phyloP scores from a whole-genome alignment of 2,888 invertebrate genomes.

The Sabellastarte sp. region DNA sequence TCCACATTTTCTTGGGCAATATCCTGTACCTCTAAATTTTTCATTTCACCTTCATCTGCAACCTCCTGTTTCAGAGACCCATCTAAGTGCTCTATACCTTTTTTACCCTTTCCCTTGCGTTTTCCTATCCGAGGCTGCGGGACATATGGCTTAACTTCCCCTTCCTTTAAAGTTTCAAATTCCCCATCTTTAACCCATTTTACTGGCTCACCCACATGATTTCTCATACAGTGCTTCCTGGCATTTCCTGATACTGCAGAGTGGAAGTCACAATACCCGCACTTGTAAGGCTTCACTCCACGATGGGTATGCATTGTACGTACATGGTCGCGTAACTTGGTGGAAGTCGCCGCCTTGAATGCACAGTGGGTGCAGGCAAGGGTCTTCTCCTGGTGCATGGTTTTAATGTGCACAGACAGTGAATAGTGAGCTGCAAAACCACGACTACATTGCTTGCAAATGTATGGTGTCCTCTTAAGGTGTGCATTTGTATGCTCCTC shows the following conservation, averaged over 20 bases:
- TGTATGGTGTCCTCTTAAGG: neutral
- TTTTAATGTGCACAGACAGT: neutral
- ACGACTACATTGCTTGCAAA: neutral
- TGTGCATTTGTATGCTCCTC: neutral
- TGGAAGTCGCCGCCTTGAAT: neutral
- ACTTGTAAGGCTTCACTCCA: conserved; percentile 4
- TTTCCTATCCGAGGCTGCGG: too few relatives aligned
- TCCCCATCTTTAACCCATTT: neutral
- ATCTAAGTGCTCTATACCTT: too few relatives aligned
- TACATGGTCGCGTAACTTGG: neutral
- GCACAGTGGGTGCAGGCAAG: neutral
- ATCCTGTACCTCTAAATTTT: too few relatives aligned
- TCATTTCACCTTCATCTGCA: too few relatives aligned
- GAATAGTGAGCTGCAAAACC: neutral
- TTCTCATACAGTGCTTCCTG: neutral
- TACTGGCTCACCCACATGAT: neutral
- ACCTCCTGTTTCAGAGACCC: too few relatives aligned
- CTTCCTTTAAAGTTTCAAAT: neutral
- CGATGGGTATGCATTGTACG: neutral
- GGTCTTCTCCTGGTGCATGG: neutral
- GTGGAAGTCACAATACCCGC: conserved; percentile 3
- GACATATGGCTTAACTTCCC: too few relatives aligned
- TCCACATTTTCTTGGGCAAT: too few relatives aligned
- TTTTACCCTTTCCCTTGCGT: too few relatives aligned
- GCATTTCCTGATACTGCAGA: neutral